Evolutionary conservation across 2,888 invertebrate species (phyloP), one percentile per base, ranked within the genome.

Genomic region (Hyles lineata): DNA sequence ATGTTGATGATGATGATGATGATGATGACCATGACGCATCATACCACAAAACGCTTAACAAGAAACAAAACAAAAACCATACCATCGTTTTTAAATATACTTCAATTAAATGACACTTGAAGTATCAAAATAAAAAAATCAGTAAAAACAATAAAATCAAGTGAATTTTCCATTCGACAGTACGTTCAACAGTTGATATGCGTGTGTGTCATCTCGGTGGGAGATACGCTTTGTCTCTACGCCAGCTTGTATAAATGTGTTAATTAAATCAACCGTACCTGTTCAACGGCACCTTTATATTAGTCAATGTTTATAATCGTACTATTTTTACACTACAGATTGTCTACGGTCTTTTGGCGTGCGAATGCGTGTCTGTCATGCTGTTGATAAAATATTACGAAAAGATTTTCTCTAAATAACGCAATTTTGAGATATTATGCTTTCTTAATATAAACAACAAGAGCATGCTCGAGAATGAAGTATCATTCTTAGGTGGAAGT

Each of bases 251-350:
- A 72, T 75, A 67, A 74, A 75, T 75, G 83, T 86, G 87, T 78
- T 87, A 87, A 88, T 87, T 84, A 80, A 84, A 82, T 83, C 80
- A 81, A 74, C 77, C 23, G 76, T 80, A 83, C 82, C 77, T 50
- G 67, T 50, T 50, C 23, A 2, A 67, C 21, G 17, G 50, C 17
- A 19, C 32, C 25, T 29, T 4, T 67, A 17, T 50, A 50, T 23
- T 43, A 63, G 11, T 63, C 21, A 63, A 67, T 67, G 50, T 50
- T 25, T 67, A 17, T 63, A n/a, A n/a, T n/a, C n/a, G n/a, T n/a
- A 43, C 63, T 43, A 15, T 23, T 50, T 61, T 62, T 35, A 67
- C 50, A 43, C 50, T 17, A 29, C 29, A 29, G 29, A 29, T 29
- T 5, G 29, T 29, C 29, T 29, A 29, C 29, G 1, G 29, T 29